phyloP scores from a whole-genome alignment of 1,140 invertebrate species.

The Heliothis virescens region DNA sequence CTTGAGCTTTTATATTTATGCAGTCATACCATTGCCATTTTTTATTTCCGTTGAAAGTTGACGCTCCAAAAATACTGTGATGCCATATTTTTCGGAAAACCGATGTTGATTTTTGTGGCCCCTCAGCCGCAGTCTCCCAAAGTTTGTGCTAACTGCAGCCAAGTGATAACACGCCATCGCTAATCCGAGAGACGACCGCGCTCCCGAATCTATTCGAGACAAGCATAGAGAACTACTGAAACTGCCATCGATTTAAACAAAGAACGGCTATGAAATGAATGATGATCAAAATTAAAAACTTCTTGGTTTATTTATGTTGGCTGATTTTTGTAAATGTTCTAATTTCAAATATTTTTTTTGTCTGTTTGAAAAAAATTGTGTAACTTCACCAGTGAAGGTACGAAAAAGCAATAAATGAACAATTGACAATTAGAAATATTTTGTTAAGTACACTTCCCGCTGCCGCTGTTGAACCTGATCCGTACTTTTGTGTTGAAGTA shows the following conservation, averaged over 20 bases:
- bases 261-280: background rate
- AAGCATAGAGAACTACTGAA: constrained; percentile 43
- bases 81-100: constrained; percentile 16
- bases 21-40: too few relatives aligned
- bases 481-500: background rate
- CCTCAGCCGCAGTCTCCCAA: constrained; percentile 14
- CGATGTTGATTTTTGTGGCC: constrained; percentile 32
- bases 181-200: constrained; percentile 68
- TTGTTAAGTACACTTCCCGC: background rate
- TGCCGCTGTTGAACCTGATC: background rate
- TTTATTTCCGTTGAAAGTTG: too few relatives aligned
- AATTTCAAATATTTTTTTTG: too few relatives aligned
- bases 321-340: background rate
- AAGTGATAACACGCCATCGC: constrained; percentile 69
- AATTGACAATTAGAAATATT: too few relatives aligned
- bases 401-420: too few relatives aligned
- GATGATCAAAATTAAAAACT: background rate
- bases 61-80: background rate
- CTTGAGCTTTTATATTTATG: too few relatives aligned
- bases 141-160: constrained; percentile 68
- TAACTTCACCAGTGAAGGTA: too few relatives aligned
- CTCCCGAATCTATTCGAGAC: constrained; percentile 61
- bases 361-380: too few relatives aligned
- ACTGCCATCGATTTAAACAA: background rate
- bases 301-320: background rate